These are phyloP conservation scores for Marcusenius ussheri DNA, from an alignment of 2,113 vertebrate genomes.

Conservation along the genomic window DNA sequence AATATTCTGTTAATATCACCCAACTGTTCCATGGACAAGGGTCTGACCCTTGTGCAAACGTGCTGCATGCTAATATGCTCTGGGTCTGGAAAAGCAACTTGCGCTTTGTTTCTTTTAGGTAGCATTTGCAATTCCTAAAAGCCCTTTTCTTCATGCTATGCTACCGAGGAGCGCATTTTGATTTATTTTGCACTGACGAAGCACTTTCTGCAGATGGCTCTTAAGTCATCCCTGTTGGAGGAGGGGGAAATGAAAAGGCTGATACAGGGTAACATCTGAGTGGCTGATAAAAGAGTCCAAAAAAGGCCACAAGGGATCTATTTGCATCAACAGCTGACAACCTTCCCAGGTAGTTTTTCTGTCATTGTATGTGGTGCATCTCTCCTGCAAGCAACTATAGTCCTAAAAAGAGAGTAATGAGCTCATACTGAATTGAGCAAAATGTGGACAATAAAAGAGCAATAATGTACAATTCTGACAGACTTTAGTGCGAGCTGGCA, in stretches of 20 bases:
- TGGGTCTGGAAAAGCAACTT: background rate
- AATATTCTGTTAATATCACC: constrained; percentile 3
- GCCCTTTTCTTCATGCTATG: background rate
- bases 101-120: background rate
- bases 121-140: constrained; percentile 10
- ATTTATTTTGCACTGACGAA: constrained; percentile 6
- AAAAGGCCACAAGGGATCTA: constrained; percentile 8
- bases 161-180: background rate
- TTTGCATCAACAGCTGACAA: constrained; percentile 14
- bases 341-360: constrained; percentile 4
- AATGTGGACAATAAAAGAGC: background rate
- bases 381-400: constrained; percentile 1
- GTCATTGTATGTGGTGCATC: background rate
- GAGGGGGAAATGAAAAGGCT: background rate
- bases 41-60: background rate
- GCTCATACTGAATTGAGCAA: background rate
- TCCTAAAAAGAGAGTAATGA: background rate
- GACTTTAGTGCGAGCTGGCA: background rate
- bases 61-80: constrained; percentile 12
- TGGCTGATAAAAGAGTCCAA: background rate
- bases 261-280: background rate
- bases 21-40: background rate
- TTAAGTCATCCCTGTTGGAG: background rate
- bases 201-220: constrained; percentile 4
- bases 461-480: background rate